Evolutionary conservation across 2,797 vertebrate genomes (phyloP), one percentile per base, ranked within the genome.

Genomic region (Ctenopoma kingsleyae): DNA sequence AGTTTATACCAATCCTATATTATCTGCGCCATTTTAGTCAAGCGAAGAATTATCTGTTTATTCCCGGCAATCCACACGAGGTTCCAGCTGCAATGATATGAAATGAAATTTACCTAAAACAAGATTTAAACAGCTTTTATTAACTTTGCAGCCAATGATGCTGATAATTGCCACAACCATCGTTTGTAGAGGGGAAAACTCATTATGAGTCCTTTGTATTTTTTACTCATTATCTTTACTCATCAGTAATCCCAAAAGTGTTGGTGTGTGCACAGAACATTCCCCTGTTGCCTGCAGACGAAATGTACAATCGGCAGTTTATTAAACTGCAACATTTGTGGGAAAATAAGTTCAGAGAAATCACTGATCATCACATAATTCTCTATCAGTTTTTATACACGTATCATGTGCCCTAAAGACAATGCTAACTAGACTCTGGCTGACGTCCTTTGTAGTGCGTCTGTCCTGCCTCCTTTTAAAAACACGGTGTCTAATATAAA

Each of bases 131-230:
- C 48, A 52, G 53, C 55, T 74, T 82, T 76, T 70, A 67, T 75
- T 74, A 77, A 71, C 79, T 82, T 56, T 51, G 75, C 43, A 74
- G 74, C 62, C 78, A 74, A 58, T 53, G 83, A 79, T 71, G 76
- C 81, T 41, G 46, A 79, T 81, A 81, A 82, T 81, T 75, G 66
- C 38, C 71, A 55, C 49, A 53, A 54, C 53, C 52, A n/a, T 44
- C 35, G 12, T 74, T 86, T 54, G 49, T 43, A 25, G 44, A 71
- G 53, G 40, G 30, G 32, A 85, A 82, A 87, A 77, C 61, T 78
- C 82, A 74, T 83, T 71, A 82, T 64, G 67, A 40, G n/a, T 43
- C 43, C 64, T 72, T 54, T 61, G 47, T 71, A 43, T 57, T 71
- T 44, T 64, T 70, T 76, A 38, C 65, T 78, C 76, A 78, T 86